Conservation (phyloP, 2,113 vertebrate genomes). For the Corythornis cristatus region DNA sequence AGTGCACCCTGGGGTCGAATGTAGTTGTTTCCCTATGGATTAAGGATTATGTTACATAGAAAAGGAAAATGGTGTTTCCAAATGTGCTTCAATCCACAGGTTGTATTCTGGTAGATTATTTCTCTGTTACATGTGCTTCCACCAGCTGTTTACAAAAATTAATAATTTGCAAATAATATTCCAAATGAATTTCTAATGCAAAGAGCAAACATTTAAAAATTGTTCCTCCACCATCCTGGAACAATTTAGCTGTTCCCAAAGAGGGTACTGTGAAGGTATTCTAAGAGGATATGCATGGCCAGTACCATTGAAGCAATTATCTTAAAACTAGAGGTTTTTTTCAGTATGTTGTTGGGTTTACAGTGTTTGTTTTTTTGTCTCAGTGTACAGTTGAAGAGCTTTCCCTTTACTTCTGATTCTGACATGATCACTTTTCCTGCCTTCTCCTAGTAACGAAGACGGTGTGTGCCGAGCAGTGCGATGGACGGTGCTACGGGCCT, state of each 20-base stretch:
- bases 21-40: not conserved
- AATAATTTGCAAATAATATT: not conserved
- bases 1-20: not conserved
- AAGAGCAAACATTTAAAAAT: not conserved
- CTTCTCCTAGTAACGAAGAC: constrained; percentile 89
- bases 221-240: not conserved
- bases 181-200: not conserved
- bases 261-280: not conserved
- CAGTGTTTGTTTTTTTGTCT: no score
- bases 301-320: not conserved
- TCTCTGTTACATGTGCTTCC: not conserved
- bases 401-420: not conserved
- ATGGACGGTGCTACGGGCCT: constrained; percentile 93
- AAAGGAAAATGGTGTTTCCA: not conserved
- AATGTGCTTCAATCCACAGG: not conserved
- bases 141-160: not conserved
- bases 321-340: not conserved
- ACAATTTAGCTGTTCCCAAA: not conserved
- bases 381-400: no score
- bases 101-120: not conserved
- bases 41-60: not conserved
- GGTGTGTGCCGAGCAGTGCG: constrained; percentile 95
- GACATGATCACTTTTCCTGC: not conserved
- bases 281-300: not conserved
- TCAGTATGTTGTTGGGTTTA: rapidly evolving